Conservation (phyloP, 2,113 vertebrate genomes). For the Cariama cristata region DNA sequence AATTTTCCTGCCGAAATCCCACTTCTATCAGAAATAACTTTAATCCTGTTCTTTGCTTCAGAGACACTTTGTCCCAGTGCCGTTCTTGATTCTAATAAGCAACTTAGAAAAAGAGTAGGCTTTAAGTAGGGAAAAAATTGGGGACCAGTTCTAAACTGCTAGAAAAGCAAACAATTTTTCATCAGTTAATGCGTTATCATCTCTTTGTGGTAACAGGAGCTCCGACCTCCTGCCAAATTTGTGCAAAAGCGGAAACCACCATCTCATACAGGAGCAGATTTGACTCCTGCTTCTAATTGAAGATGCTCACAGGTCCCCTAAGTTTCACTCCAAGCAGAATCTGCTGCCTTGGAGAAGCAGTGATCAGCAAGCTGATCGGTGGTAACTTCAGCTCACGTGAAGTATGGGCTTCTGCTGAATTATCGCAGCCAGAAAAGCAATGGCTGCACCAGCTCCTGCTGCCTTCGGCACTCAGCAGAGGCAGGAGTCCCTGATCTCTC, state of each 20-base stretch:
- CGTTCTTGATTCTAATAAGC: neutral
- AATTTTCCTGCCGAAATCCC: neutral
- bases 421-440: neutral
- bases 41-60: neutral
- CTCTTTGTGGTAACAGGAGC: neutral
- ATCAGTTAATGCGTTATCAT: neutral
- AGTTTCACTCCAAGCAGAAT: neutral
- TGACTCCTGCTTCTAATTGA: neutral
- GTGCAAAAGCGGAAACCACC: neutral
- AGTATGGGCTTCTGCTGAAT: neutral
- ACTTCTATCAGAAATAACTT: neutral
- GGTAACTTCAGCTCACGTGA: neutral
- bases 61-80: neutral
- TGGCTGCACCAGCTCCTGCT: neutral
- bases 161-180: neutral
- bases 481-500: neutral
- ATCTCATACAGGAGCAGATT: fast-evolving
- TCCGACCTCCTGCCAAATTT: neutral
- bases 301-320: neutral
- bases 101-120: neutral
- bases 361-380: neutral
- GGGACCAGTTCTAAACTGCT: neutral
- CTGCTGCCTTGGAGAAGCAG: neutral
- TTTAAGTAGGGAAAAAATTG: neutral
- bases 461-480: neutral